phyloP scores from a whole-genome alignment of 2,113 vertebrate species.

The Neofelis nebulosa region DNA sequence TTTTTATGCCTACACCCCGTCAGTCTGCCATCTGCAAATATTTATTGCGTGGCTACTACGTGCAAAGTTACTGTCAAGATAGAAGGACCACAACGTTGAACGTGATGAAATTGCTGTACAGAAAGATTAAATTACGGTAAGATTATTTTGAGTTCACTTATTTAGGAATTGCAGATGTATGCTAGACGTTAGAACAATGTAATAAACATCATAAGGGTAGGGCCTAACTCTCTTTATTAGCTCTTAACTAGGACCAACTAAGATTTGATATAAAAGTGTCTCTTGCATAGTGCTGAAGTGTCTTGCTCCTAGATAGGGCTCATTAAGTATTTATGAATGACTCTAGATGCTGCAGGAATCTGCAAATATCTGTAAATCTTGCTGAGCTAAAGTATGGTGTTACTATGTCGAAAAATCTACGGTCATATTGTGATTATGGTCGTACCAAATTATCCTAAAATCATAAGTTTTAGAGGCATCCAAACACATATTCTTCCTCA shows the following conservation, averaged over 20 bases:
- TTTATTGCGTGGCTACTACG: not conserved
- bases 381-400: not conserved
- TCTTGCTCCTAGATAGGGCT: not conserved
- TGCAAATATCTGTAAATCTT: conserved; percentile 14
- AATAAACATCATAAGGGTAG: not conserved
- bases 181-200: not conserved
- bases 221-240: not conserved
- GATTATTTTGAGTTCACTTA: not conserved
- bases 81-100: not conserved
- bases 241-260: not conserved
- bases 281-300: not conserved
- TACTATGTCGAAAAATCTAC: not conserved
- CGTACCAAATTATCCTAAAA: not conserved
- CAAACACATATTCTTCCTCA: not conserved
- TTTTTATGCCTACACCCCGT: not conserved
- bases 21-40: not conserved
- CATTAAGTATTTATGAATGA: not conserved
- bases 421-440: not conserved
- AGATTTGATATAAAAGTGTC: not conserved
- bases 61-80: not conserved
- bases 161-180: not conserved
- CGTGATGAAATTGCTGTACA: not conserved
- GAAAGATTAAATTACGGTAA: not conserved
- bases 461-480: not conserved
- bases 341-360: not conserved